phyloP scores from a whole-genome alignment of 2,113 vertebrate species.

The Atlantisia rogersi region DNA sequence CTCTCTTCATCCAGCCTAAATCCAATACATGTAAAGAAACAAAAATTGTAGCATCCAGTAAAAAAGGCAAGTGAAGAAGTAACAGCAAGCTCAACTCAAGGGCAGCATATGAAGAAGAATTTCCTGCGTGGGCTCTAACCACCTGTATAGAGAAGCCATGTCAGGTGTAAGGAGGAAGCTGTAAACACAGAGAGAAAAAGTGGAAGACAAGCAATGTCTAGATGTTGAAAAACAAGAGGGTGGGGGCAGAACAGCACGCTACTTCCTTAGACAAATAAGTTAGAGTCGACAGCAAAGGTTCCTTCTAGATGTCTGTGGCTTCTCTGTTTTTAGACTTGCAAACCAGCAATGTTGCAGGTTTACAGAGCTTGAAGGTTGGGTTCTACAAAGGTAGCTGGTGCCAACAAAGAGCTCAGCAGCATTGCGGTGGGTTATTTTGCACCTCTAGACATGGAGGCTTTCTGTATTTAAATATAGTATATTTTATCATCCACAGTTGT shows the following conservation, averaged over 20 bases:
- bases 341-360: not conserved
- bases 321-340: not conserved
- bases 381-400: not conserved
- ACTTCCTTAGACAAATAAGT: not conserved
- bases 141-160: not conserved
- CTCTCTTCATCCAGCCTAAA: not conserved
- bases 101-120: not conserved
- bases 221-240: not conserved
- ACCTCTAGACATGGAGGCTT: not conserved
- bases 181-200: not conserved
- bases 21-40: not conserved
- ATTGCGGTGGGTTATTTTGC: not conserved
- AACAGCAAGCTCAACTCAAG: not conserved
- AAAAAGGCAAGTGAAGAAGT: not conserved
- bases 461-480: constrained; percentile 32
- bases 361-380: not conserved
- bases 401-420: not conserved
- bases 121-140: not conserved
- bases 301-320: not conserved
- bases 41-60: not conserved
- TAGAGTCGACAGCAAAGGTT: not conserved
- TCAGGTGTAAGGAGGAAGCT: not conserved
- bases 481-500: constrained; percentile 45
- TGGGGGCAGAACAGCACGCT: accelerated
- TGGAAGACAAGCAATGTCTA: not conserved